These are phyloP conservation scores for Ceyx melanurus DNA, from an alignment of 2,113 vertebrate genomes.

Conservation along the genomic window DNA sequence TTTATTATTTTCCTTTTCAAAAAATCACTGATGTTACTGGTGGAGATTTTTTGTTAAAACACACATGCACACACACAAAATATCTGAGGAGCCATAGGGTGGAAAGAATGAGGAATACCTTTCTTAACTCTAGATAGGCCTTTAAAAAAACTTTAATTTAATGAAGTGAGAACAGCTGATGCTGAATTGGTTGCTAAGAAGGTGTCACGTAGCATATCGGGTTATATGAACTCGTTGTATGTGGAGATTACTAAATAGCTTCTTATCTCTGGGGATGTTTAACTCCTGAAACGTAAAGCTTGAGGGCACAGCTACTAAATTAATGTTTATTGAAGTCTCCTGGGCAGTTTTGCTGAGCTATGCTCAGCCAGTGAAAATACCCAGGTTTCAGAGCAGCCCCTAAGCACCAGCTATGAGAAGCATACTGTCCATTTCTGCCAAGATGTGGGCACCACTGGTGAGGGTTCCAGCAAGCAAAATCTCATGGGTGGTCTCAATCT, in stretches of 20 bases:
- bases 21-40: neutral
- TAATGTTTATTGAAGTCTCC: neutral
- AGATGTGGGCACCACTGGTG: rapidly evolving
- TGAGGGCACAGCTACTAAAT: neutral
- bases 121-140: neutral
- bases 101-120: neutral
- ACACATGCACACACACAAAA: neutral
- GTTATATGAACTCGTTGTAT: constrained; percentile 23
- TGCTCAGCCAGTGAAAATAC: neutral
- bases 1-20: neutral
- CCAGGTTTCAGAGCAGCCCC: neutral
- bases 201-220: neutral
- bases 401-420: neutral
- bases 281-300: neutral
- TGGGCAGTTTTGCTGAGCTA: neutral
- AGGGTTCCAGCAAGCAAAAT: neutral
- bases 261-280: constrained; percentile 8
- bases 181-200: constrained; percentile 23
- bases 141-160: constrained; percentile 24
- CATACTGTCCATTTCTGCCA: neutral
- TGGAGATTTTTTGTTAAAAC: neutral
- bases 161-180: constrained; percentile 17
- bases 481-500: neutral
- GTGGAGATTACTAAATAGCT: neutral
- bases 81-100: neutral